phyloP scores from a whole-genome alignment of 2,113 vertebrate genomes.

The Henicopernis longicauda region DNA sequence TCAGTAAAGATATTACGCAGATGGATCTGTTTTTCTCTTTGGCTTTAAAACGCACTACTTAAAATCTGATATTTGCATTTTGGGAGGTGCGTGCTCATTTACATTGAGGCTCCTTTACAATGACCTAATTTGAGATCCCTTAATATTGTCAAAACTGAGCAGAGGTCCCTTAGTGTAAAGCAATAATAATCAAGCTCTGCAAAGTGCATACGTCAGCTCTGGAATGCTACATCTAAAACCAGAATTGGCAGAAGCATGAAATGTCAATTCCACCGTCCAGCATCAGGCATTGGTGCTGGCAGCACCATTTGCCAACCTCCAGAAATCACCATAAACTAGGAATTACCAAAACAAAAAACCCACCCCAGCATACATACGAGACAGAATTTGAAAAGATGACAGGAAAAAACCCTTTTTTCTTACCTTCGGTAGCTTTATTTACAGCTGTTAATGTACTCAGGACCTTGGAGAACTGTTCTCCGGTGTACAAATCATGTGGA shows the following conservation, averaged over 20 bases:
- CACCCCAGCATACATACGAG: background rate
- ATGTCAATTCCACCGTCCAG: background rate
- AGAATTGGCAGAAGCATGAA: background rate
- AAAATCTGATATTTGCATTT: background rate
- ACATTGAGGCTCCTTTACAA: background rate
- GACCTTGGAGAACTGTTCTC: conserved; percentile 88
- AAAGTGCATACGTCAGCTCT: background rate
- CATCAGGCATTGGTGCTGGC: background rate
- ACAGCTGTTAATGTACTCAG: conserved; percentile 85
- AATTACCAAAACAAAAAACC: background rate
- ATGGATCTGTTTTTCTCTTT: background rate
- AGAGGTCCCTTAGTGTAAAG: background rate
- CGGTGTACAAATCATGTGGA: conserved; percentile 85
- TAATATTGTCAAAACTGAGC: background rate
- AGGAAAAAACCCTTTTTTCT: background rate
- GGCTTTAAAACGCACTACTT: background rate
- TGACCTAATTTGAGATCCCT: conserved; percentile 22
- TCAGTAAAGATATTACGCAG: background rate
- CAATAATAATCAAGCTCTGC: background rate
- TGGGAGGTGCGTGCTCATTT: background rate
- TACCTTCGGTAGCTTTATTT: conserved; percentile 94
- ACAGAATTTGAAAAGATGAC: background rate
- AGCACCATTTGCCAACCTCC: background rate
- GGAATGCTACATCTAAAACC: background rate
- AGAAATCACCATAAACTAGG: background rate